Evolutionary conservation across 1,140 invertebrate genomes (phyloP), one percentile per base, ranked within the genome.

Genomic region (Polyergus mexicanus): DNA sequence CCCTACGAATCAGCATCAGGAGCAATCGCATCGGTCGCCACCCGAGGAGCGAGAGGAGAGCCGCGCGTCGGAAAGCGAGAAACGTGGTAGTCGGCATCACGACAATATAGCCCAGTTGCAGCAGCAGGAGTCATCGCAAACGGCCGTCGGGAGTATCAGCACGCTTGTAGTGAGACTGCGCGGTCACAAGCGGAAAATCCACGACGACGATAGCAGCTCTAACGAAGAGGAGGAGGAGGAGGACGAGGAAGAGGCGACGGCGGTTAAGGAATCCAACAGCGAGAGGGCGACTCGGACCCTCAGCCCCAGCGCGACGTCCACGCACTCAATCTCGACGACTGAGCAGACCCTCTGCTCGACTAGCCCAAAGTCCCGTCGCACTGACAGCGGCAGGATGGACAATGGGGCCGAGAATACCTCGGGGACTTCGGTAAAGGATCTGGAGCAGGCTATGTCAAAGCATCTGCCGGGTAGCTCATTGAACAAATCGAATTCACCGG

Each of bases 391-490:
- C 94, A 6, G 95, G 95, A 44, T 94, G 89, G n/a, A 94, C 93
- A n/a, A 92, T 93, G 6, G 93, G 94, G 7, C 94, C 41, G 89
- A 90, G 93, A 94, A 62, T 89, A 85, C 47, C 16, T 51, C 93
- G 6, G 96, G 95, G 3, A 96, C 97, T 3, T 97, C 97, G 0
- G 98, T 98, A 0, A 98, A 98, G 93, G 98, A 99, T 91, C 95
- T 99, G 85, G 98, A 99, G 94, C 98, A 99, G 91, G 98, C 98
- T 16, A 99, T 99, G 98, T 99, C 98, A 28, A 98, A 99, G 93
- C 98, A 99, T 95, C 95, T 99, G 58, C 98, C 98, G 0, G 96
- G 96, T 7, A 94, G 93, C 6, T 94, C 95, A 6, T 95, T 97
- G 66, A 96, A 95, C 88, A 96, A 96, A 71, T 95, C 96, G 5